Base-by-base conservation (phyloP, 2,797 vertebrate genomes). In the Alosa sapidissima region DNA sequence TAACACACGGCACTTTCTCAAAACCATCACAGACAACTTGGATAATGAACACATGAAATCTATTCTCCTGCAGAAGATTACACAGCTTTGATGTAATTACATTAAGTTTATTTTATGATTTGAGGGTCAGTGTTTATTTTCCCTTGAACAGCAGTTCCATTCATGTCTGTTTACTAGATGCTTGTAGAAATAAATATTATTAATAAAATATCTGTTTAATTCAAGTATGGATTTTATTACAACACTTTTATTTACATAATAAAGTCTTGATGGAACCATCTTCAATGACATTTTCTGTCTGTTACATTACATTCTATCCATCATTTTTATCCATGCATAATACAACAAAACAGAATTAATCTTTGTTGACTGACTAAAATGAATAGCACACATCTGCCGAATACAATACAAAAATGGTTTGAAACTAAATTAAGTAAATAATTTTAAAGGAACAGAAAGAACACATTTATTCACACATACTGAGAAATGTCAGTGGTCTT, bases 21-120 rank as follows among this genome's bases (percentile, higher is more conserved):
- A 95, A 88, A 95, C 97, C 88, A 95, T 99, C 72, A 93, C 95
- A 0, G 93, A 96, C 89, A 97, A 95, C 88, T 91, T 90, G 83
- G 84, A 93, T n/a, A 93, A 95, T 2, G 52, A 90, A 81, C 96
- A 94, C 13, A 94, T 98, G 92, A 97, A 96, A 58, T 28, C 92
- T 2, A 95, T 96, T 10, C 94, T 99, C 72, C 94, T 96, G 88
- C 98, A 98, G 92, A 99, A 99, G 91, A 98, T 99, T 24, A 84
- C 94, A 82, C 94, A 94, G 92, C 94, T 96, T 3, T 90, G 62
- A 91, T 19, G 24, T 48, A 14, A 33, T 47, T 68, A 48, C 28
- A 16, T 28, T 8, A 86, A 82, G n/a, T 81, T 28, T 55, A 58
- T 8, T 7, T 83, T 81, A 14, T 75, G 13, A 54, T 36, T 60